Evolutionary conservation across 2,113 vertebrate species (phyloP), one percentile per base, ranked within the genome.

Genomic region (Gymnocephalus cernua): DNA sequence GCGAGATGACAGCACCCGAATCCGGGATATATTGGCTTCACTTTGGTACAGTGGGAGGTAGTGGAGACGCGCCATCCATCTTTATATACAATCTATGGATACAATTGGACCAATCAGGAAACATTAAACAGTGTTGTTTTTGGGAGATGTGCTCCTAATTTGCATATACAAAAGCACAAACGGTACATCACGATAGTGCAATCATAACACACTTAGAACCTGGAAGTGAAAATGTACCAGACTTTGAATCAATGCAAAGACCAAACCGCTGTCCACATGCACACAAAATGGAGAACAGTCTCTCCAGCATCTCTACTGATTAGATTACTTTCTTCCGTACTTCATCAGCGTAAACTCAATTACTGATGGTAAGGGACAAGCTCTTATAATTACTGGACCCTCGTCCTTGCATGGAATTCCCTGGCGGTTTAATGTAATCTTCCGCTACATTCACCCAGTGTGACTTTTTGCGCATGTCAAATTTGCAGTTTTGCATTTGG

Each of bases 341-440:
- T 92, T 88, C 83, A 83, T 90, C 88, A 83, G 27, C 61, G 71
- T 79, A 89, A 93, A 93, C 86, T 80, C 81, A 84, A 84, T 92
- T 91, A 93, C 76, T 41, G 77, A 79, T 59, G 69, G 72, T 89
- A 54, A 79, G 79, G 73, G 82, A 85, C 84, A 67, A 76, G 84
- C 83, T 85, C 73, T 77, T 72, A 61, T 88, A 92, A 90, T 90
- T 80, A 85, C 82, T 78, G 71, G 79, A 85, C 71, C 66, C 70
- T 86, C 12, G 51, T 85, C 81, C 82, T 59, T 62, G 57, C 10
- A 57, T 71, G 82, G 84, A 88, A 87, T 88, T 85, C 83, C 84
- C 86, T 86, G 51, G 23, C n/a, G 87, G 14, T 83, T 81, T 82
- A 89, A 89, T 90, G 73, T 82, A 78, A 85, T 90, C 88, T 73